Percentiles rank a stretch among this genome's conserved stretches.
Evolutionary conservation across 2,888 invertebrate genomes (phyloP).

Genomic region (Lasioglossum oenotherae): DNA sequence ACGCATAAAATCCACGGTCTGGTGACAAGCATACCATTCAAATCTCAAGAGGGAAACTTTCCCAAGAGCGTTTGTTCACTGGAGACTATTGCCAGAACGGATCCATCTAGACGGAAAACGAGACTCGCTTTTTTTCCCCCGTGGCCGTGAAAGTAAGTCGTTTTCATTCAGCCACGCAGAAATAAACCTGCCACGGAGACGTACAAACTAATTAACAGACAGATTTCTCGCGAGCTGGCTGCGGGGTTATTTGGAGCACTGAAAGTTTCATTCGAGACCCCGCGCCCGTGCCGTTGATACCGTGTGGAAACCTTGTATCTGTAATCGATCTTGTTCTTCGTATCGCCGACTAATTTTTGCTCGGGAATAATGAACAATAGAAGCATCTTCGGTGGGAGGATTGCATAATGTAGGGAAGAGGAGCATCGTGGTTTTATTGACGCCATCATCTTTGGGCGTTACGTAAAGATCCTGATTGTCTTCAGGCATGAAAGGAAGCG

Average conservation of each 20-base stretch:
- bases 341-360: constrained; percentile 22
- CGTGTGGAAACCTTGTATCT: not conserved
- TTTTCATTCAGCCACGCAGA: constrained; percentile 55
- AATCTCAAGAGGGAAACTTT: constrained; percentile 40
- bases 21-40: constrained; percentile 34
- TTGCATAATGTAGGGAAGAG: constrained; percentile 13
- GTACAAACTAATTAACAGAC: constrained; percentile 47
- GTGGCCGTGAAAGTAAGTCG: constrained; percentile 63
- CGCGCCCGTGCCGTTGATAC: not conserved
- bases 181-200: constrained; percentile 43
- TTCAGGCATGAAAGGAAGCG: not conserved
- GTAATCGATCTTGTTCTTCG: constrained; percentile 11
- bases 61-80: constrained; percentile 21
- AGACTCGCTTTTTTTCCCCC: constrained; percentile 35
- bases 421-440: constrained; percentile 2
- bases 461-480: constrained; percentile 13
- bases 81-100: constrained; percentile 39
- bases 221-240: constrained; percentile 42
- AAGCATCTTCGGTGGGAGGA: constrained; percentile 2
- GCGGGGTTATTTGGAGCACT: constrained; percentile 31
- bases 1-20: not conserved
- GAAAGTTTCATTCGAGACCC: constrained; percentile 40
- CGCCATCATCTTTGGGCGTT: constrained; percentile 27
- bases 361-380: not conserved
- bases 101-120: constrained; percentile 42